Conservation (phyloP, 2,113 vertebrate species). For the Tautogolabrus adspersus region DNA sequence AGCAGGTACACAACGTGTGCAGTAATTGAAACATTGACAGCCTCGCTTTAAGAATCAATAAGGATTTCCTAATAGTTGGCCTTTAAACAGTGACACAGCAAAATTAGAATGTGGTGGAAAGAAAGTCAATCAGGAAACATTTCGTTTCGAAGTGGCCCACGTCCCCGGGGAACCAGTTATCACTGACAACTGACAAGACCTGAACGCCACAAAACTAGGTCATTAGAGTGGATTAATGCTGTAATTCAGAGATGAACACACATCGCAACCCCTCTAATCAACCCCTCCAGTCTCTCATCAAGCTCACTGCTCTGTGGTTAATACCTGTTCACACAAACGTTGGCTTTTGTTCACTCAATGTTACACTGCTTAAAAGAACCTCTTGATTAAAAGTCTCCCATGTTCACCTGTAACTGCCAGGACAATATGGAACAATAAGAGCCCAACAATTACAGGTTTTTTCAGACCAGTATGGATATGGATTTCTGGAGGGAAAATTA, state of each 20-base stretch:
- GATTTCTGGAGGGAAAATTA: too few relatives aligned
- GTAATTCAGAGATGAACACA: constrained; percentile 70
- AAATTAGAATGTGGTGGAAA: constrained; percentile 26
- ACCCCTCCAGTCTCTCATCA: constrained; percentile 49
- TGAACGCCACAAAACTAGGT: constrained; percentile 71
- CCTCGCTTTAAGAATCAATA: constrained; percentile 5
- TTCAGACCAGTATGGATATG: too few relatives aligned
- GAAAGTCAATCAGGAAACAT: constrained; percentile 70
- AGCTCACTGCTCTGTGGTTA: constrained; percentile 40
- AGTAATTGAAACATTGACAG: constrained; percentile 19
- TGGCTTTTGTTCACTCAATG: neutral
- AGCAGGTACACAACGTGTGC: neutral
- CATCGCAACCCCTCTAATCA: constrained; percentile 56
- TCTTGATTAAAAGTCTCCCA: neutral
- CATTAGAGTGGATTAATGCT: constrained; percentile 79
- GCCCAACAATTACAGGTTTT: neutral
- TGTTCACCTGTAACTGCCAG: neutral
- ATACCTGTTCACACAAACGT: constrained; percentile 46
- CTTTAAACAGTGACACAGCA: constrained; percentile 50
- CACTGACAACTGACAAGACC: constrained; percentile 72
- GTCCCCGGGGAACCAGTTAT: constrained; percentile 68
- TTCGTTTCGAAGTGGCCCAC: constrained; percentile 74
- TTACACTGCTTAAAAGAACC: neutral
- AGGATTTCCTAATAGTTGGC: neutral
- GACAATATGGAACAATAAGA: neutral